Evolutionary conservation across 1,140 invertebrate species (phyloP).

Genomic region (Tyrophagus putrescentiae): DNA sequence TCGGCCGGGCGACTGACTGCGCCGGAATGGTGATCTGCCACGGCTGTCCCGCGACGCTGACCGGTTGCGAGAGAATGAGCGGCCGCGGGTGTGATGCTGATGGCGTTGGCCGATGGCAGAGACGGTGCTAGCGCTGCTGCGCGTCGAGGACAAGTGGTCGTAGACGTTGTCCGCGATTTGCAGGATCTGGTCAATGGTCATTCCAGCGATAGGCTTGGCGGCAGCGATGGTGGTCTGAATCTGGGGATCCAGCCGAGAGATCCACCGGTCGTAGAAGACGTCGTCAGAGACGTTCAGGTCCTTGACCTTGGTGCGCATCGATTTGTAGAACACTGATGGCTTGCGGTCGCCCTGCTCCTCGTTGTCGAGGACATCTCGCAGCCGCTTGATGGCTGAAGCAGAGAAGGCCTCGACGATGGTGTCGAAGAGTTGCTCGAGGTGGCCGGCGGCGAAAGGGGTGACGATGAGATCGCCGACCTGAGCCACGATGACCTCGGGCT

Average conservation of each 20-base stretch:
- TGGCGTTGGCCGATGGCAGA: background rate
- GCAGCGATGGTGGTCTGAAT: background rate
- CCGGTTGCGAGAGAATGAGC: slow-evolving; percentile 2
- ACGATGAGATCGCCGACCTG: too few relatives aligned
- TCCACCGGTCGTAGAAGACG: background rate
- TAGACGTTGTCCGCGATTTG: background rate
- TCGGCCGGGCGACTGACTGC: too few relatives aligned
- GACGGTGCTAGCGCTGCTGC: background rate
- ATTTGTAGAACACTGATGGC: background rate
- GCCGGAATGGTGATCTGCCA: background rate
- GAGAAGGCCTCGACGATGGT: background rate
- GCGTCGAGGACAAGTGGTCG: background rate
- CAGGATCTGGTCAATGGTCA: background rate
- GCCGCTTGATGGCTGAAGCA: slow-evolving; percentile 1
- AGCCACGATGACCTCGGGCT: too few relatives aligned
- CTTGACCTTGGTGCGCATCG: background rate
- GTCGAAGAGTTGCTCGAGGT: too few relatives aligned
- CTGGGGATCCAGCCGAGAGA: background rate
- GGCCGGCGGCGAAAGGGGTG: too few relatives aligned
- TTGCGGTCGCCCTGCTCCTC: background rate
- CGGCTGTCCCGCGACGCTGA: background rate
- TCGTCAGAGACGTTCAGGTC: background rate
- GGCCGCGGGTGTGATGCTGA: background rate
- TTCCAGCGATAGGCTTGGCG: background rate
- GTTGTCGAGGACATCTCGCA: background rate